A percentile compares a stretch with the other conserved stretches of the same genome.
phyloP scores from a whole-genome alignment of 2,888 invertebrate genomes.

The Altica lythri region DNA sequence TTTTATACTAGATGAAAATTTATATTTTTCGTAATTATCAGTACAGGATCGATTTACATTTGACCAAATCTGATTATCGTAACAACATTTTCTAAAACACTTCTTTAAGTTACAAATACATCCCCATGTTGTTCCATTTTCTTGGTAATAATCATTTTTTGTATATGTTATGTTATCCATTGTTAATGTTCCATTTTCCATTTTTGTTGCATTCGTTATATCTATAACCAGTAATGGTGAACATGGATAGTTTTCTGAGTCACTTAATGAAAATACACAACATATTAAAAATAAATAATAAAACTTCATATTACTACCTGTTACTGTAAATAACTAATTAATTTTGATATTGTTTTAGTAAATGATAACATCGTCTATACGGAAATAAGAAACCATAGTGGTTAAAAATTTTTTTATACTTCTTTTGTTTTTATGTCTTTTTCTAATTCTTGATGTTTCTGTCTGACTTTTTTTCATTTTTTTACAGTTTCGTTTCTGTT shows the following conservation, averaged over 20 bases:
- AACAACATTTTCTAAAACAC: conserved; percentile 7
- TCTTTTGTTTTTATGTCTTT: no score
- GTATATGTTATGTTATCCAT: conserved; percentile 7
- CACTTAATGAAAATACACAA: background rate
- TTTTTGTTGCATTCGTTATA: conserved; percentile 28
- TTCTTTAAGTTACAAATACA: conserved; percentile 4
- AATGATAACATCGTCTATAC: no score
- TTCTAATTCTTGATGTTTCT: no score
- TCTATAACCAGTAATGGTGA: background rate
- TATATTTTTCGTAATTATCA: background rate
- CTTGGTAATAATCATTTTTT: background rate
- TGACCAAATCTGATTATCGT: background rate
- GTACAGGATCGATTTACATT: background rate
- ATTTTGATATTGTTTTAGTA: no score
- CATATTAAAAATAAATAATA: no score
- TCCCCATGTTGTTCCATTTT: background rate
- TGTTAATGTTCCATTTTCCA: conserved; percentile 10
- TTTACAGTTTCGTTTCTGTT: no score
- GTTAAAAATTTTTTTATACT: no score
- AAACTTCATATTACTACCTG: no score
- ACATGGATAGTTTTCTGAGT: background rate
- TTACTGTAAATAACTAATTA: no score
- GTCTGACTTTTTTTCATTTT: no score
- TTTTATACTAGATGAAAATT: background rate
- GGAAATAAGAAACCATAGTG: no score